phyloP scores from a whole-genome alignment of 1,140 invertebrate species.

The Lepidotrigona ventralis region DNA sequence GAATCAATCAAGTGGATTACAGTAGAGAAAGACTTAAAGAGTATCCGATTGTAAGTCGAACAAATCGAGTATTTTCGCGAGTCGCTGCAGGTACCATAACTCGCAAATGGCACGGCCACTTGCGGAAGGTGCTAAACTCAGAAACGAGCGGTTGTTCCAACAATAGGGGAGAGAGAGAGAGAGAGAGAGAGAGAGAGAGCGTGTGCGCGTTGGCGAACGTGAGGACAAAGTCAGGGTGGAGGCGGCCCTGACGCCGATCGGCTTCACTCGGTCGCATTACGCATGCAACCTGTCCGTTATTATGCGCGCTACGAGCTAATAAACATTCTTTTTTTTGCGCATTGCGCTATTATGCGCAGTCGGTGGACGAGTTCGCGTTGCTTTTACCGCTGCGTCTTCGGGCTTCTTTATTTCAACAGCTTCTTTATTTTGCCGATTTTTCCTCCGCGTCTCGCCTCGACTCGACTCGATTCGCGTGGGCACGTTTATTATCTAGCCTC shows the following conservation, averaged over 20 bases:
- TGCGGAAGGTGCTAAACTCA: background rate
- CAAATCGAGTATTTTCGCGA: background rate
- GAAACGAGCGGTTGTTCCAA: background rate
- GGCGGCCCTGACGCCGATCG: conserved; percentile 12
- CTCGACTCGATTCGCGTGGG: conserved; percentile 16
- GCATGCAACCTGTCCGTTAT: conserved; percentile 35
- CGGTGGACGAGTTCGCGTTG: background rate
- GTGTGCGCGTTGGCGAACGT: background rate
- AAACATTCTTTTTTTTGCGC: conserved; percentile 34
- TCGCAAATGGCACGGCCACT: background rate
- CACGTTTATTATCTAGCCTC: conserved; percentile 42
- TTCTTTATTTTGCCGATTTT: no score
- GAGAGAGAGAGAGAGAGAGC: no score
- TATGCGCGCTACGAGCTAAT: conserved; percentile 31
- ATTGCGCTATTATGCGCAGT: background rate
- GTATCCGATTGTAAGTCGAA: no score
- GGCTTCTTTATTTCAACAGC: background rate
- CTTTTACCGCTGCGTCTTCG: background rate
- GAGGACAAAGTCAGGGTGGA: conserved; percentile 17
- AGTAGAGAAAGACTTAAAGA: no score
- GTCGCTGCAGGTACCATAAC: background rate
- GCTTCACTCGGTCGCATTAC: conserved; percentile 24
- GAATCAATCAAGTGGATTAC: no score
- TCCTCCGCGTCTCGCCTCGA: background rate
- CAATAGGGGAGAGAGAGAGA: background rate